Percentiles rank a stretch among this genome's conserved stretches.
These are phyloP conservation scores for Acanthoscelides obtectus DNA, from an alignment of 2,888 invertebrate species.

Conservation along the genomic window DNA sequence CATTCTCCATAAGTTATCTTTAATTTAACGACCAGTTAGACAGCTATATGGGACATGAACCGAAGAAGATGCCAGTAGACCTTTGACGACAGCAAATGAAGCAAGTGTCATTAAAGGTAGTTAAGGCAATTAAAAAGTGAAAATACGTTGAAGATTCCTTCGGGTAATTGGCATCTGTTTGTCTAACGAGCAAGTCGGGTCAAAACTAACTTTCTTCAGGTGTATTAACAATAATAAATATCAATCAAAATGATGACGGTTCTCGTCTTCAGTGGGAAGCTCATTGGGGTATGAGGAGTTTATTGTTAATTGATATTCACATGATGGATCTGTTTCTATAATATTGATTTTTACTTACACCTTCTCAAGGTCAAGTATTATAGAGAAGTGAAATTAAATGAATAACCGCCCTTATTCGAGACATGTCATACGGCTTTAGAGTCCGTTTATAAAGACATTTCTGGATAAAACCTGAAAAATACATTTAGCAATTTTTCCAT, in stretches of 20 bases:
- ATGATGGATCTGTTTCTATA: neutral
- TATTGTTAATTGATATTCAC: neutral
- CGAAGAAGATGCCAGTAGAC: neutral
- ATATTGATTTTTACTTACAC: neutral
- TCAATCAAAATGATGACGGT: slow-evolving; percentile 2
- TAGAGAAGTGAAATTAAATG: too few species aligned
- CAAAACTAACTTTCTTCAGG: neutral
- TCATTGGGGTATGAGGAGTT: neutral
- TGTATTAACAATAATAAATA: neutral
- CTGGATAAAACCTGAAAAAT: too few species aligned
- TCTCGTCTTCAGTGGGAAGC: neutral
- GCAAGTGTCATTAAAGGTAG: neutral
- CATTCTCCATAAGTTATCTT: neutral
- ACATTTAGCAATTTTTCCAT: too few species aligned
- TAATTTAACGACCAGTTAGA: neutral
- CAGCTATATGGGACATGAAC: neutral
- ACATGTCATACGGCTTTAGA: too few species aligned
- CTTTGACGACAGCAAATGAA: neutral
- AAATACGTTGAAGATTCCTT: neutral
- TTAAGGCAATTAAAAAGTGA: neutral
- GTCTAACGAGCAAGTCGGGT: neutral
- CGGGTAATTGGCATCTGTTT: neutral
- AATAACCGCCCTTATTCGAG: too few species aligned
- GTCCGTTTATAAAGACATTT: too few species aligned
- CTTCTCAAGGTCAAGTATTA: too few species aligned